A percentile compares a stretch with the other conserved stretches of the same genome.
These are phyloP conservation scores for Pachyramphus minor DNA, from an alignment of 2,113 vertebrate species.

Conservation along the genomic window DNA sequence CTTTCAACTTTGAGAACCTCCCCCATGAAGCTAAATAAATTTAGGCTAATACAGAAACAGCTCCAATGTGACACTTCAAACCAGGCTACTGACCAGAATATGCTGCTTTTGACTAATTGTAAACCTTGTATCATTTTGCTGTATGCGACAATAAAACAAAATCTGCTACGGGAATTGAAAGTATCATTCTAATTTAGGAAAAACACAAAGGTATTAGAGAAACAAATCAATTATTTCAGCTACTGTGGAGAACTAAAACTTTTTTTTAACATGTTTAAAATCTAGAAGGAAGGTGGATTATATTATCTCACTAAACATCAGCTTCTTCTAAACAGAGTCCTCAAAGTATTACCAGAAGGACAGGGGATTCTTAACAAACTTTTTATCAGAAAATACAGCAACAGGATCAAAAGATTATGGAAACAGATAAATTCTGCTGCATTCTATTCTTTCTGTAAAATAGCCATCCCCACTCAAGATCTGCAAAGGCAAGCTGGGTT, in stretches of 20 bases:
- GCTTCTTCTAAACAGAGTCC: slow-evolving; percentile 1
- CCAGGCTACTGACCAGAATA: background rate
- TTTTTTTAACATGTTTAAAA: background rate
- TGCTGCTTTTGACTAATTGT: background rate
- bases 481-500: slow-evolving; percentile 22
- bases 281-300: background rate
- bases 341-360: background rate
- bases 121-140: background rate
- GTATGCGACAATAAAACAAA: background rate
- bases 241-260: background rate
- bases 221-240: background rate
- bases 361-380: background rate
- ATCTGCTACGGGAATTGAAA: background rate
- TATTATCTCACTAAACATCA: slow-evolving; percentile 1
- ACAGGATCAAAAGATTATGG: slow-evolving; percentile 26
- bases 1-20: background rate
- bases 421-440: background rate
- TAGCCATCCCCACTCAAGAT: background rate
- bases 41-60: background rate
- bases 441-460: slow-evolving; percentile 6
- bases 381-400: background rate
- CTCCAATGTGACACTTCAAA: background rate
- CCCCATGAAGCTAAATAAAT: background rate
- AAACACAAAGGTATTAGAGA: background rate
- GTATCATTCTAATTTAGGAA: background rate